These are phyloP conservation scores for Saccostrea cuccullata DNA, from an alignment of 1,140 invertebrate species.

Conservation along the genomic window DNA sequence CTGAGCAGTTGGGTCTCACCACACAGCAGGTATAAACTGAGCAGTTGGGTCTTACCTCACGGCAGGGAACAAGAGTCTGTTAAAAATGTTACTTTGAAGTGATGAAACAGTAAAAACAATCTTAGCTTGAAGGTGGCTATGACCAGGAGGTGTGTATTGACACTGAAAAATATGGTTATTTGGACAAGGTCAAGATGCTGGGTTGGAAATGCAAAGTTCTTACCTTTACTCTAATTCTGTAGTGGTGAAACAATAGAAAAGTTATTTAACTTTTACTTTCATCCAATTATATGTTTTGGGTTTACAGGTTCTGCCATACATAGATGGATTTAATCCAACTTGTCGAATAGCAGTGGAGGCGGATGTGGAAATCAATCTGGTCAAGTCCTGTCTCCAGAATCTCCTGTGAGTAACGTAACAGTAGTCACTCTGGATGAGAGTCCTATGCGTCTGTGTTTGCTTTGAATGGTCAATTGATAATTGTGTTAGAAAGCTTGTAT, in stretches of 20 bases:
- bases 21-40: neutral
- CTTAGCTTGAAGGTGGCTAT: no score
- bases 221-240: no score
- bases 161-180: no score
- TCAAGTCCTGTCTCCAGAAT: slow-evolving; percentile 96
- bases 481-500: neutral
- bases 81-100: no score
- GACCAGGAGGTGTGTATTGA: no score
- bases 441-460: no score
- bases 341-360: slow-evolving; percentile 82
- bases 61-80: neutral
- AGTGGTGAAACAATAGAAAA: no score
- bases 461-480: no score
- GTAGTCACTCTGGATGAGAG: neutral
- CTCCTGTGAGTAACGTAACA: slow-evolving; percentile 83
- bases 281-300: neutral
- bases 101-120: no score
- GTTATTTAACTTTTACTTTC: no score
- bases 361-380: slow-evolving; percentile 94
- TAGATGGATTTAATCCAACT: slow-evolving; percentile 95
- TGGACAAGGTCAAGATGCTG: no score
- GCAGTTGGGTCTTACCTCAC: neutral
- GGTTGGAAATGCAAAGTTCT: no score
- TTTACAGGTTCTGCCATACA: slow-evolving; percentile 87
- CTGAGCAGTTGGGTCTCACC: neutral